Percentiles rank a stretch among this genome's conserved stretches.
phyloP scores from a whole-genome alignment of 2,113 vertebrate genomes.

The Bos indicus region DNA sequence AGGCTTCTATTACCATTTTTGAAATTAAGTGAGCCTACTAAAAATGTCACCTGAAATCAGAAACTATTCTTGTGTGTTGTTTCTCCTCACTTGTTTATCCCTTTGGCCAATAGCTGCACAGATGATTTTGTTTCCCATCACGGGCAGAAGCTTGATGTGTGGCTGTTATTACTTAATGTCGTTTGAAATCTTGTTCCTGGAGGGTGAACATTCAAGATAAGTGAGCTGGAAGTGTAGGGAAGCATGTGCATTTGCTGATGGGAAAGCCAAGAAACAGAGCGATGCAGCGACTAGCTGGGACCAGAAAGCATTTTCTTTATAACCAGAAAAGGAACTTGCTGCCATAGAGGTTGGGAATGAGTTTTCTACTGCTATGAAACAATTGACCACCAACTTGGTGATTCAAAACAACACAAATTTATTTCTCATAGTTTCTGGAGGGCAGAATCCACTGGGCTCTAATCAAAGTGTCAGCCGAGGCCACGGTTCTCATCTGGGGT shows the following conservation, averaged over 20 bases:
- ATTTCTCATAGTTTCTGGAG: not conserved
- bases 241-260: not conserved
- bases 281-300: not conserved
- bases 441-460: not conserved
- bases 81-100: constrained; percentile 7
- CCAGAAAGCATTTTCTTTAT: not conserved
- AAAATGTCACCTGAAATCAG: not conserved
- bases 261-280: not conserved
- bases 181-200: constrained; percentile 31
- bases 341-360: not conserved
- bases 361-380: not conserved
- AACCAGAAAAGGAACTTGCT: not conserved
- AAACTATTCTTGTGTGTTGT: not conserved
- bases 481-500: not conserved
- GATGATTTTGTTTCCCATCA: not conserved
- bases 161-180: not conserved
- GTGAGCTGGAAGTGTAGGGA: not conserved
- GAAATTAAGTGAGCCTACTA: not conserved
- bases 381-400: not conserved
- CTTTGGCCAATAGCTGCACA: constrained; percentile 1
- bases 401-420: not conserved
- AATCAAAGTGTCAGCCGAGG: not conserved
- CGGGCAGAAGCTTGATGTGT: not conserved
- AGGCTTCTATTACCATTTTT: not conserved
- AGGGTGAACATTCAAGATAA: not conserved